Base-by-base conservation (phyloP, 2,113 vertebrate species). In the Megaceryle maxima region DNA sequence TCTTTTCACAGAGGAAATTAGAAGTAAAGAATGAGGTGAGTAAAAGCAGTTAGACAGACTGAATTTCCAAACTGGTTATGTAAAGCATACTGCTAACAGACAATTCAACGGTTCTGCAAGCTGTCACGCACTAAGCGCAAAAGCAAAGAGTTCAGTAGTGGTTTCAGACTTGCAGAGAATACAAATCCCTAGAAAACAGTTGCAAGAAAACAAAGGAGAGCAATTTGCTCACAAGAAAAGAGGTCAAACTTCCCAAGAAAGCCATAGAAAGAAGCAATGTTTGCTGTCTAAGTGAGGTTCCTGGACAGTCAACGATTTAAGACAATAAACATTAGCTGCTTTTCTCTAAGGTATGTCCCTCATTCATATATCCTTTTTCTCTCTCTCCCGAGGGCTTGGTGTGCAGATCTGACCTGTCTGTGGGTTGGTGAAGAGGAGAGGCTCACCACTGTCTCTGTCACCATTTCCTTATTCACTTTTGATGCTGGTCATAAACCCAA, bases 41-140 rank as follows among this genome's bases (percentile, higher is more conserved):
- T 51, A 83, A 88, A 78, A 87, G 67, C 1, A 0, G 66, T 68
- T 69, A 29, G 55, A 79, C 15, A 82, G 56, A 57, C 66, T 83
- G 59, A 92, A 72, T 87, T 94, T 93, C 70, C 43, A 22, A 82
- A 39, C 50, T 41, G 20, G 0, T 37, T 73, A 17, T 1, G 4
- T n/a, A 51, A 85, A 60, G 9, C 41, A 7, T 35, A 46, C 22
- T 76, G 53, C 66, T 75, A 66, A 70, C 60, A 66, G n/a, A 41
- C 56, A 72, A 35, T 74, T 78, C 48, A 73, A 29, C 46, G 50
- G 11, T 64, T 90, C 83, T 80, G 37, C 76, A 77, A 26, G 72
- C 92, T 93, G 87, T 93, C 92, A 94, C 80, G 91, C 62, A 48
- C 37, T 57, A 37, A 50, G 62, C 46, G 28, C 66, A 92, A 84